These are phyloP conservation scores for Bombus difficillimus DNA, from an alignment of 1,140 invertebrate species.

Conservation along the genomic window DNA sequence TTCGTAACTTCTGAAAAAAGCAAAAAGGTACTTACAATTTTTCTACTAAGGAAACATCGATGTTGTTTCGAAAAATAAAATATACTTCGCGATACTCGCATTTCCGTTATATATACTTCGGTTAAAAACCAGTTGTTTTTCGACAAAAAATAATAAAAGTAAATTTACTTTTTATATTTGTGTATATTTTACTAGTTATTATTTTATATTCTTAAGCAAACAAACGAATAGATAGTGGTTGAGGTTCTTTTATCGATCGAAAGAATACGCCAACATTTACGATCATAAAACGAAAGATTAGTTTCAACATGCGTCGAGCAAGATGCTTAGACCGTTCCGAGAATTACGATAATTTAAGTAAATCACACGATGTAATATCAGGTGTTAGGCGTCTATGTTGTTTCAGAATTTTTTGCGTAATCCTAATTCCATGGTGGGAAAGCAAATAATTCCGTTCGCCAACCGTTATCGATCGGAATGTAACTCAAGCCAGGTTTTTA, in stretches of 20 bases:
- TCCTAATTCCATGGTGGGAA: neutral
- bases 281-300: neutral
- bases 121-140: neutral
- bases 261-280: neutral
- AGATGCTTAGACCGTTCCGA: neutral
- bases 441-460: neutral
- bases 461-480: neutral
- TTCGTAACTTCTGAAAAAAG: neutral
- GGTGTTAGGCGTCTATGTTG: neutral
- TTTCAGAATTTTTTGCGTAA: slow-evolving; percentile 10
- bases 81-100: neutral
- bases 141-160: neutral
- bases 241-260: neutral
- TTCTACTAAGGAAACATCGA: neutral
- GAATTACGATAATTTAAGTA: slow-evolving; percentile 11
- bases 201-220: neutral
- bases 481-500: neutral
- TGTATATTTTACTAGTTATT: neutral
- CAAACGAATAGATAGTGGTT: neutral
- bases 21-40: neutral
- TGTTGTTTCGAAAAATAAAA: neutral
- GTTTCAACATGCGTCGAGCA: slow-evolving; percentile 3
- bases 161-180: neutral
- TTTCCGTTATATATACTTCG: neutral
- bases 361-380: slow-evolving; percentile 14